A percentile compares a stretch with the other conserved stretches of the same genome.
Evolutionary conservation across 2,797 vertebrate species (phyloP).

Genomic region (Gymnothorax reevesii): DNA sequence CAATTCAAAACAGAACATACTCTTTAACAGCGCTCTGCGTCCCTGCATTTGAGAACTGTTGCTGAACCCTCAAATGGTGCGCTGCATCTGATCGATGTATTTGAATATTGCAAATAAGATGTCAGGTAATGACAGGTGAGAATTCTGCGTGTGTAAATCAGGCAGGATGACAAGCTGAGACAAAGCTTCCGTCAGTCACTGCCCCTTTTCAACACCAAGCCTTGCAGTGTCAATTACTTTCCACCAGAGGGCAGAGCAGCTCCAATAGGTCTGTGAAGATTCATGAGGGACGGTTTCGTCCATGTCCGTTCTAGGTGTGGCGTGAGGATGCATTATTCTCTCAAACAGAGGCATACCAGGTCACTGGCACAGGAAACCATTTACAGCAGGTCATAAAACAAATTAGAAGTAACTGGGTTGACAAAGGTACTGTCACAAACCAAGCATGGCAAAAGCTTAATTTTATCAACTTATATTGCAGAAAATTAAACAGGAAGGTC

Average conservation of each 20-base stretch:
- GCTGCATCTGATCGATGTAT: neutral
- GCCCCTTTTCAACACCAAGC: neutral
- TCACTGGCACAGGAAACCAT: neutral
- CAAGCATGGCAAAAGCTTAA: too few relatives aligned
- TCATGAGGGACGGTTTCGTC: constrained; percentile 19
- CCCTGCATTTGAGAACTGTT: too few relatives aligned
- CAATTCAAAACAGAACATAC: neutral
- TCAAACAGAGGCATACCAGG: neutral
- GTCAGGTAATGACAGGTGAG: neutral
- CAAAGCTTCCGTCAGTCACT: neutral
- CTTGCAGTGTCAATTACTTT: neutral
- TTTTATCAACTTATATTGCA: too few relatives aligned
- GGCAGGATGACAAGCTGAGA: neutral
- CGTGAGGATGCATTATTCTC: neutral
- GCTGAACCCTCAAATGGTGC: too few relatives aligned
- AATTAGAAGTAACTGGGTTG: neutral
- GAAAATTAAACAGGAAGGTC: too few relatives aligned
- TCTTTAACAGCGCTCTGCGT: neutral
- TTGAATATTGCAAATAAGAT: neutral
- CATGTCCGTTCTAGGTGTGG: neutral
- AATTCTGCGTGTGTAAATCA: neutral
- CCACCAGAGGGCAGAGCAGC: constrained; percentile 64
- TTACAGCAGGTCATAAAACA: neutral
- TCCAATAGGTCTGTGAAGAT: constrained; percentile 23
- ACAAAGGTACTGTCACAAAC: neutral